Conservation (phyloP, 2,797 vertebrate genomes). For the Oreochromis mossambicus region DNA sequence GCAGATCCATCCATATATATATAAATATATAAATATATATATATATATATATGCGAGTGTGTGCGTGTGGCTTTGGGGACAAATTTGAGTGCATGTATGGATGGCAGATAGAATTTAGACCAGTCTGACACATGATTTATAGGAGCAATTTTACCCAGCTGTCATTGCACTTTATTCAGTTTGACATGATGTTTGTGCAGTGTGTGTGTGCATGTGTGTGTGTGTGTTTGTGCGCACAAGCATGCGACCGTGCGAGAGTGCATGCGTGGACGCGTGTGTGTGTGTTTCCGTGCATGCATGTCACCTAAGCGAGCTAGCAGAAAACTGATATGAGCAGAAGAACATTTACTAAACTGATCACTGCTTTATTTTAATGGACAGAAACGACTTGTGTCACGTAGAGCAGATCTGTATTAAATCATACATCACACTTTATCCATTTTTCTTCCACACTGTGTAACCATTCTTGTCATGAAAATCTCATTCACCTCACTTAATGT, state of each 20-base stretch:
- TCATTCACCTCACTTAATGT: constrained; percentile 30
- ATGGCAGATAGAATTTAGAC: constrained; percentile 73
- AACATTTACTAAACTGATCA: constrained; percentile 28
- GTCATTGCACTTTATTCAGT: constrained; percentile 69
- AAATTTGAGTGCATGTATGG: constrained; percentile 55
- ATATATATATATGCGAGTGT: background rate
- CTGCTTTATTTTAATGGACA: constrained; percentile 31
- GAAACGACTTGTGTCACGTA: constrained; percentile 19
- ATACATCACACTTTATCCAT: constrained; percentile 8
- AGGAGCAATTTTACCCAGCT: constrained; percentile 74
- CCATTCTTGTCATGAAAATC: constrained; percentile 18
- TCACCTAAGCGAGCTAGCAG: constrained; percentile 9
- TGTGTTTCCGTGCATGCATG: background rate
- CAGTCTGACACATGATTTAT: constrained; percentile 78
- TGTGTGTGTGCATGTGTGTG: background rate
- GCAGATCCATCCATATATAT: constrained; percentile 15
- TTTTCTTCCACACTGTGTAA: constrained; percentile 26
- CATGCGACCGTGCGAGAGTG: background rate
- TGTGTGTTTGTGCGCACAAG: background rate
- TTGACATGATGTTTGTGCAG: constrained; percentile 39
- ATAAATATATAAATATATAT: background rate
- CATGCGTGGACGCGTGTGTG: background rate
- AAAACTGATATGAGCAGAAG: constrained; percentile 16
- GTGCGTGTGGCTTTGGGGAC: constrained; percentile 11
- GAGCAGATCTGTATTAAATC: constrained; percentile 18